A percentile compares a stretch with the other conserved stretches of the same genome.
Conservation (phyloP, 2,113 vertebrate genomes). For the Donacobius atricapilla region DNA sequence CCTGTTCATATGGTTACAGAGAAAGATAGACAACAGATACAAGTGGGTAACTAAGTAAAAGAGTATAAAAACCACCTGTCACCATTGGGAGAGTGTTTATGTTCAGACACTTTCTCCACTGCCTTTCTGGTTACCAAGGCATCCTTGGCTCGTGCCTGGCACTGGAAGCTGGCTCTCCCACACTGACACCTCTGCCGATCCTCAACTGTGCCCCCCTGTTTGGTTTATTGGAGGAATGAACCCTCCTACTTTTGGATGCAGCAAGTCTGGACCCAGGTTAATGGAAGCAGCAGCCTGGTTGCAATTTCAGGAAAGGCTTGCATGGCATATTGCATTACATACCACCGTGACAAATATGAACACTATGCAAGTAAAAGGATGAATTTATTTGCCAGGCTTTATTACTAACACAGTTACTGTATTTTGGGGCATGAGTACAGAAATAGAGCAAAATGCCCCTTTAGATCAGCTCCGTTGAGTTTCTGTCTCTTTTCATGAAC, state of each 20-base stretch:
- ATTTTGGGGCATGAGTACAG: neutral
- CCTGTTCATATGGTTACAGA: conserved; percentile 66
- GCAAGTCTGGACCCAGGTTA: neutral
- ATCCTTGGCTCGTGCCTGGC: neutral
- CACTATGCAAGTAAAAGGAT: neutral
- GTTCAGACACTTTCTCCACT: neutral
- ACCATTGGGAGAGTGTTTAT: neutral
- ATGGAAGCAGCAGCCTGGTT: neutral
- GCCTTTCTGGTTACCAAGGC: neutral
- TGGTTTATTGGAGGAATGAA: neutral
- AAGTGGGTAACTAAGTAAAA: conserved; percentile 36
- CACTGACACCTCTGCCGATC: neutral
- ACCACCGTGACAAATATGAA: neutral
- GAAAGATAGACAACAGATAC: conserved; percentile 51
- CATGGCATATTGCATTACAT: neutral
- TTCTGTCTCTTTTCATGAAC: neutral
- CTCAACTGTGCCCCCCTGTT: neutral
- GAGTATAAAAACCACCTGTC: conserved; percentile 32
- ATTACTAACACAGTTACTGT: neutral
- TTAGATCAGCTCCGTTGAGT: neutral
- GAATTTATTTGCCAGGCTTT: neutral
- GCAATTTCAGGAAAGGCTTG: neutral
- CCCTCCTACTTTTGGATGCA: neutral
- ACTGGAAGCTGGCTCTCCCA: neutral
- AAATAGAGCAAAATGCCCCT: neutral